Conservation (phyloP, 2,888 invertebrate genomes). For the Mamestra brassicae region DNA sequence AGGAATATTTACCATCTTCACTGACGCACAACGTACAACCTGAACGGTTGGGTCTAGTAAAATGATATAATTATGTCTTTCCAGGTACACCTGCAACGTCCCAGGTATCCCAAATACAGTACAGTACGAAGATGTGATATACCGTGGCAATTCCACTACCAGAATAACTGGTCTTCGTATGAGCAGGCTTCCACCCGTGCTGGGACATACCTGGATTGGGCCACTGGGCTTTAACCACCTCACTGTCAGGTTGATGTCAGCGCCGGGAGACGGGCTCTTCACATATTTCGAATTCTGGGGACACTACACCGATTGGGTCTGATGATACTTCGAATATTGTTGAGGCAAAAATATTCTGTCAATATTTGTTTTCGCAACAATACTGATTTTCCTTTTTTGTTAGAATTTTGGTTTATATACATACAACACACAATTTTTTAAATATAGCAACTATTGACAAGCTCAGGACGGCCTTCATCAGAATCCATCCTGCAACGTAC, state of each 20-base stretch:
- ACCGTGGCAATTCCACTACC: slow-evolving; percentile 5
- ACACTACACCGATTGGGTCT: slow-evolving; percentile 5
- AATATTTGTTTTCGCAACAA: too few relatives aligned
- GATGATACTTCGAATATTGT: not conserved
- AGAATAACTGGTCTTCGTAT: not conserved
- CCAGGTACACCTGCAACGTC: not conserved
- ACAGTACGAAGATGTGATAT: not conserved
- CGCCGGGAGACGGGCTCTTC: not conserved
- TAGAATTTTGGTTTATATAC: too few relatives aligned
- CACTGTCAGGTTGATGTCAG: not conserved
- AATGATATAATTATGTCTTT: not conserved
- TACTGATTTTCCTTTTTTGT: too few relatives aligned
- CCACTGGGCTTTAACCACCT: not conserved
- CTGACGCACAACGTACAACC: too few relatives aligned
- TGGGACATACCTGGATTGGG: not conserved
- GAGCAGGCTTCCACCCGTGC: not conserved
- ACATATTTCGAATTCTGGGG: not conserved
- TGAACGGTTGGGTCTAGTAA: too few relatives aligned
- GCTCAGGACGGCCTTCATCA: too few relatives aligned
- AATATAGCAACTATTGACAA: too few relatives aligned
- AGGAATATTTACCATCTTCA: too few relatives aligned
- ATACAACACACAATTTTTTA: too few relatives aligned
- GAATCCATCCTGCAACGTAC: too few relatives aligned
- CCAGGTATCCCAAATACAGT: not conserved
- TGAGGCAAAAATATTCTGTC: not conserved